phyloP scores from a whole-genome alignment of 2,797 vertebrate genomes.

The Ctenosaura bakeri region DNA sequence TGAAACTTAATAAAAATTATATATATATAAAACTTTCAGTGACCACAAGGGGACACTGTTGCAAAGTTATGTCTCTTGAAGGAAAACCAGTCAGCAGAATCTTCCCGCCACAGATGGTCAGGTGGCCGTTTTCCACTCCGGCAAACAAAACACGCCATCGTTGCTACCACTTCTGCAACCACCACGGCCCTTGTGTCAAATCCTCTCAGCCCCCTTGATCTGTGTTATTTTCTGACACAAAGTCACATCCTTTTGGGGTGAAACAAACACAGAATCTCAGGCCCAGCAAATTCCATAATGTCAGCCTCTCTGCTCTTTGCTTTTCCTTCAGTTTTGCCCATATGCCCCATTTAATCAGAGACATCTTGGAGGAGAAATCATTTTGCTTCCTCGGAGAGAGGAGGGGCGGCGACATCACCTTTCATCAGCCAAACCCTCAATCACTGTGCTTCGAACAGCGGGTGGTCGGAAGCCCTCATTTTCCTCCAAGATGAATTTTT shows the following conservation, averaged over 20 bases:
- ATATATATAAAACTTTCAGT: no score
- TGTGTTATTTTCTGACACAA: neutral
- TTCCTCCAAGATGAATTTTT: conserved; percentile 45
- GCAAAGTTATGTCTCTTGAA: neutral
- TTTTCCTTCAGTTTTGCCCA: conserved; percentile 16
- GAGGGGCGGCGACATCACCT: conserved; percentile 51
- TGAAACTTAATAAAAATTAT: neutral
- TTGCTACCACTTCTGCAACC: no score
- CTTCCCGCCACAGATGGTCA: neutral
- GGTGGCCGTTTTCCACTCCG: no score
- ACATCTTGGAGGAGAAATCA: conserved; percentile 46
- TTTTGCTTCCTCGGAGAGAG: conserved; percentile 21
- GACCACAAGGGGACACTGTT: neutral
- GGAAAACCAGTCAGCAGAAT: neutral
- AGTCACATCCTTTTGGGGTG: neutral
- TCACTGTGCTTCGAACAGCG: conserved; percentile 70
- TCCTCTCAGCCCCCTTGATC: neutral
- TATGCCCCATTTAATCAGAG: conserved; percentile 58
- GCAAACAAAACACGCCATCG: neutral
- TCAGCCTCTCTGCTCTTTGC: neutral
- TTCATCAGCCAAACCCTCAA: conserved; percentile 73
- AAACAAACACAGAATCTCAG: conserved; percentile 22
- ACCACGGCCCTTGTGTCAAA: neutral
- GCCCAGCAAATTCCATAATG: neutral
- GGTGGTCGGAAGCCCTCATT: conserved; percentile 63